phyloP scores from a whole-genome alignment of 2,888 invertebrate genomes.

The Seladonia tumulorum region DNA sequence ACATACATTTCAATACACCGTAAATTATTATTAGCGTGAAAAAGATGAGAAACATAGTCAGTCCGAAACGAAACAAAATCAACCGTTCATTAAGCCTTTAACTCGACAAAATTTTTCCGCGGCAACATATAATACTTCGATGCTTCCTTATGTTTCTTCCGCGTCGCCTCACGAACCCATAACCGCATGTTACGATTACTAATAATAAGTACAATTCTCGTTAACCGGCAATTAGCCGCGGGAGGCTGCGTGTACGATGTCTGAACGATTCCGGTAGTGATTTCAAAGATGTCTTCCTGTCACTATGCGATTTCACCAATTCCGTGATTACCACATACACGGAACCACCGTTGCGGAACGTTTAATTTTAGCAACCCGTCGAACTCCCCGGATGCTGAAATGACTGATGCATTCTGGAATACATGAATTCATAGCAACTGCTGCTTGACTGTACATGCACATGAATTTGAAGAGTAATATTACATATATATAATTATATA shows the following conservation, averaged over 20 bases:
- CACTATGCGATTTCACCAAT: constrained; percentile 21
- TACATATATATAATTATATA: too few species aligned
- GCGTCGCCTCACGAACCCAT: not conserved
- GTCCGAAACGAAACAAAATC: not conserved
- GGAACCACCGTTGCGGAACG: constrained; percentile 20
- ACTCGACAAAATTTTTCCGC: not conserved
- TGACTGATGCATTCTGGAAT: constrained; percentile 31
- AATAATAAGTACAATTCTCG: constrained; percentile 14
- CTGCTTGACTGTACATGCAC: constrained; percentile 11
- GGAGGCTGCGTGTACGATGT: not conserved
- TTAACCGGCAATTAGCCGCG: constrained; percentile 20
- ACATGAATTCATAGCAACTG: constrained; percentile 21
- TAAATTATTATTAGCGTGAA: not conserved
- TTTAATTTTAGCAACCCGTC: constrained; percentile 30
- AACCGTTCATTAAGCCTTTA: not conserved
- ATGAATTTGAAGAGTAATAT: not conserved
- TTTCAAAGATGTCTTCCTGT: constrained; percentile 18
- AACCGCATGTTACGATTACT: not conserved
- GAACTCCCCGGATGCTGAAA: not conserved
- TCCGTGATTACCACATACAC: constrained; percentile 22
- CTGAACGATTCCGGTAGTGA: constrained; percentile 2
- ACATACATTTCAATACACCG: not conserved
- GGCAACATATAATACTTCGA: not conserved
- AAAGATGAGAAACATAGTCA: not conserved
- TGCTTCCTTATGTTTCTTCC: constrained; percentile 16